These are phyloP conservation scores for Copidosoma aretas DNA, from an alignment of 2,888 invertebrate genomes.

Conservation along the genomic window DNA sequence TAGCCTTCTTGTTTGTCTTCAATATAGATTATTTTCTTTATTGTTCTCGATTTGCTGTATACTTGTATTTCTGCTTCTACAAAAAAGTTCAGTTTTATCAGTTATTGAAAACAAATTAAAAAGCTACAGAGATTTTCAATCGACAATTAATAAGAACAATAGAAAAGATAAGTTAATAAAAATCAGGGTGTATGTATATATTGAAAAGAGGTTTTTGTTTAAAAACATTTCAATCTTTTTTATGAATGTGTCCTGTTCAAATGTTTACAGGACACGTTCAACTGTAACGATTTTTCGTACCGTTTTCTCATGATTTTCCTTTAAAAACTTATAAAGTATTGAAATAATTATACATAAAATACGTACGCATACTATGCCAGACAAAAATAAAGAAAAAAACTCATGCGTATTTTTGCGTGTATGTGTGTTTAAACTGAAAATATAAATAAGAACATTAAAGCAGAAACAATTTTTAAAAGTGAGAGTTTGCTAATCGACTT, in stretches of 20 bases:
- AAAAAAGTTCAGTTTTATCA: neutral
- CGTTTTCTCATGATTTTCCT: slow-evolving; percentile 59
- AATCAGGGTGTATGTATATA: slow-evolving; percentile 21
- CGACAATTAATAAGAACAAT: slow-evolving; percentile 51
- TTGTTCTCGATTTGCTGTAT: slow-evolving; percentile 34
- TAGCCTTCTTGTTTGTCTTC: slow-evolving; percentile 30
- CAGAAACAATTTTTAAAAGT: slow-evolving; percentile 36
- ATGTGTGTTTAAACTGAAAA: slow-evolving; percentile 42
- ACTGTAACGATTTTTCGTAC: slow-evolving; percentile 59
- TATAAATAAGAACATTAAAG: slow-evolving; percentile 41
- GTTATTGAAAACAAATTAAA: slow-evolving; percentile 15
- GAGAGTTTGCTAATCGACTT: slow-evolving; percentile 40
- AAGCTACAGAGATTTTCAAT: slow-evolving; percentile 44
- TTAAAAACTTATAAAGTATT: slow-evolving; percentile 45
- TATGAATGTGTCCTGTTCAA: slow-evolving; percentile 55
- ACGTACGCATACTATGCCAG: slow-evolving; percentile 21
- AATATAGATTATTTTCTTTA: slow-evolving; percentile 34
- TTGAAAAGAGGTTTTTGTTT: slow-evolving; percentile 37
- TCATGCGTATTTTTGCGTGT: slow-evolving; percentile 21
- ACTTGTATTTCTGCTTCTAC: slow-evolving; percentile 30
- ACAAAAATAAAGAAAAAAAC: slow-evolving; percentile 24
- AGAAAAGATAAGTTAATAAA: slow-evolving; percentile 27
- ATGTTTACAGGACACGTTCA: slow-evolving; percentile 56
- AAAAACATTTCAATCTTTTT: slow-evolving; percentile 46
- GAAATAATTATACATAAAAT: slow-evolving; percentile 40